phyloP scores from a whole-genome alignment of 2,888 invertebrate genomes.

The Magallana nippona region DNA sequence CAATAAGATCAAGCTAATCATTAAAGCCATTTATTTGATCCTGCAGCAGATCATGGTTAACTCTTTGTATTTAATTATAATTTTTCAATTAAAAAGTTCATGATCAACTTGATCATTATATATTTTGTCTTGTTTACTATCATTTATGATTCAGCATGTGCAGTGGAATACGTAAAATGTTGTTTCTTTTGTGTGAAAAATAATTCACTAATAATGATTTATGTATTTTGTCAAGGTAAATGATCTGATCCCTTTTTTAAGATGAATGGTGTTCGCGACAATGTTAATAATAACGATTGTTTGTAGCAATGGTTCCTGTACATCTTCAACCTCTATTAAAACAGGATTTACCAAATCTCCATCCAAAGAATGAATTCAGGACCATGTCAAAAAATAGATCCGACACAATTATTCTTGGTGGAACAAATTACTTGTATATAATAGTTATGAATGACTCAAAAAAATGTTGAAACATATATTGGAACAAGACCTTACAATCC shows the following conservation, averaged over 20 bases:
- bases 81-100: too few species aligned
- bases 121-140: too few species aligned
- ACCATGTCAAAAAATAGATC: conserved; percentile 83
- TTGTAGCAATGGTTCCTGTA: background rate
- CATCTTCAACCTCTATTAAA: background rate
- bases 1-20: too few species aligned
- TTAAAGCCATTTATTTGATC: too few species aligned
- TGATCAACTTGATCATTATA: too few species aligned
- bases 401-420: conserved; percentile 93
- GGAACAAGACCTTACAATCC: conserved; percentile 88
- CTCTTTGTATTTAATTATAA: too few species aligned
- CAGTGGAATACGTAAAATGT: too few species aligned
- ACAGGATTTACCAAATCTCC: background rate
- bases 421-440: conserved; percentile 94
- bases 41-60: too few species aligned
- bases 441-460: conserved; percentile 90
- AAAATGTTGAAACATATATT: conserved; percentile 85
- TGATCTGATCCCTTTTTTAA: conserved; percentile 13
- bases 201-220: too few species aligned
- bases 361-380: background rate
- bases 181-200: too few species aligned
- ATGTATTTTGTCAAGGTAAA: too few species aligned
- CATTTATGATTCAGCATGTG: too few species aligned
- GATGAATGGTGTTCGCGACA: conserved; percentile 84
- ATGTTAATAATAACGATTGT: background rate